Base-by-base conservation (phyloP, 2,888 invertebrate genomes). In the Andrena dorsata region DNA sequence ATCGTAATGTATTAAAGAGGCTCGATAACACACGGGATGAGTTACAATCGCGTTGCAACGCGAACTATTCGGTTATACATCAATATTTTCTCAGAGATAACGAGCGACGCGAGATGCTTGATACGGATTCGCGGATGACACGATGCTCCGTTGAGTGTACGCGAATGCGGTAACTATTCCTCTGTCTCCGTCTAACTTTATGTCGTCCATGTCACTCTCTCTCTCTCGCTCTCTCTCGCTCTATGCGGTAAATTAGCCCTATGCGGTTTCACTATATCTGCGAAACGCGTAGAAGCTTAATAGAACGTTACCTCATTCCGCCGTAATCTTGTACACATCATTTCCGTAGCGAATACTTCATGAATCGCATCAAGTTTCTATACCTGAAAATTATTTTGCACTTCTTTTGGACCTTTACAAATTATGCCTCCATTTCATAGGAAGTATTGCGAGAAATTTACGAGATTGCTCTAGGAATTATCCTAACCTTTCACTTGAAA, bases 1-100 rank as follows among this genome's bases (percentile, higher is more conserved):
- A 51, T 68, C 49, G 65, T 78, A 74, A 71, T 63, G 47, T 35
- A 69, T 77, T 77, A 78, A 65, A 72, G 77, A 70, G 71, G 70
- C 53, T 49, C 73, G 82, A 73, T 73, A 56, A 16, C 51, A 26
- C 49, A 32, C 23, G 20, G 53, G 16, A 1, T 16, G 66, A 74
- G 65, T 77, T 82, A 68, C 63, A 53, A 47, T 51, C 60, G 30
- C 49, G 28, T 26, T 71, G 26, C n/a, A 8, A 35, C 58, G 63
- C 41, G 53, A 28, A 49, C 61, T 60, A 58, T 53, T 49, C 3
- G 16, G 32, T 32, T 7, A 16, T 16, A 16, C 26, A 64, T 53
- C 80, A 53, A 80, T 78, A 60, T 70, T 80, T 81, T 61, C 69
- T 10, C n/a, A 2, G 20, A 26, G 49, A 58, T 32, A 70, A 78